A percentile compares a stretch with the other conserved stretches of the same genome.
Conservation (phyloP, 2,888 invertebrate species). For the Enchytraeus crypticus region DNA sequence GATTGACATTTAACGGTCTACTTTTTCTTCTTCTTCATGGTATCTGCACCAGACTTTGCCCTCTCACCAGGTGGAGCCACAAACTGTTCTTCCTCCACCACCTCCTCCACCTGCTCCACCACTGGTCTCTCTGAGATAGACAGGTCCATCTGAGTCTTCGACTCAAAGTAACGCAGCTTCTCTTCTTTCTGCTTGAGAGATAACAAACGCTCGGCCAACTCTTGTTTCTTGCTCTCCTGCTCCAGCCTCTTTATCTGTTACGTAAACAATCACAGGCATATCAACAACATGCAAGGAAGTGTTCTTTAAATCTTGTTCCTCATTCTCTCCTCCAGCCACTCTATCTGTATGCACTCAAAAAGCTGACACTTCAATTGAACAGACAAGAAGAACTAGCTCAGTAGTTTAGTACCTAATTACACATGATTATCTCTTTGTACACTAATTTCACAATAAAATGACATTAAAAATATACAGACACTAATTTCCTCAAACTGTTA, state of each 20-base stretch:
- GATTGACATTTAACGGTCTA: no score
- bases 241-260: constrained; percentile 1
- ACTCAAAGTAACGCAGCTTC: constrained; percentile 32
- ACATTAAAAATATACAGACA: no score
- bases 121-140: constrained; percentile 16
- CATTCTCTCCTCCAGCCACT: no score
- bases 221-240: constrained; percentile 9
- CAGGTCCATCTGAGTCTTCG: constrained; percentile 30
- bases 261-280: no score
- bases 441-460: no score
- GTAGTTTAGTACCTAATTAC: no score
- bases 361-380: no score
- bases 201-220: constrained; percentile 16
- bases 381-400: no score
- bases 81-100: constrained; percentile 25
- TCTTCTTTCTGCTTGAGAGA: constrained; percentile 16
- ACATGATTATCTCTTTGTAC: no score
- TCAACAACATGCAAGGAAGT: not conserved
- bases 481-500: no score
- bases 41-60: not conserved
- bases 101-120: constrained; percentile 17
- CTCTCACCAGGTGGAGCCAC: constrained; percentile 26
- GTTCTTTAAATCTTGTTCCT: constrained; percentile 3
- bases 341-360: no score
- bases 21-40: not conserved